Evolutionary conservation across 1,140 invertebrate species (phyloP).

Genomic region (Oncopeltus fasciatus): DNA sequence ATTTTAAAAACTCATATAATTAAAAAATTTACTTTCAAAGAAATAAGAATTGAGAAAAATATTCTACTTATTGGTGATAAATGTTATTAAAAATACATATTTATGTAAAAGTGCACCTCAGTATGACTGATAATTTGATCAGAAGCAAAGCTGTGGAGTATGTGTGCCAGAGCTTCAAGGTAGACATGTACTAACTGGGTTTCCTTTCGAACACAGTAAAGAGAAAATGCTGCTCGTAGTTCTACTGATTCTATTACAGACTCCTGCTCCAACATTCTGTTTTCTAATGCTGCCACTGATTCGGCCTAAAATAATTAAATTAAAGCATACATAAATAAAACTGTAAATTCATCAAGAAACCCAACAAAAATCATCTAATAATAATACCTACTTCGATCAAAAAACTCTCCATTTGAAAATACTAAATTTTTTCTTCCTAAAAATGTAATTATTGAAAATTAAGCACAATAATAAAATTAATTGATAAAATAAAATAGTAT

Average conservation of each 20-base stretch:
- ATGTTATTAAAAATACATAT: neutral
- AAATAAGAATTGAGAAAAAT: neutral
- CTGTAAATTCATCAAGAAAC: too few relatives aligned
- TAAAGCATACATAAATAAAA: neutral
- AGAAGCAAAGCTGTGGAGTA: constrained; percentile 43
- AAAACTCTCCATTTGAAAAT: too few relatives aligned
- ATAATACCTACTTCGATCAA: too few relatives aligned
- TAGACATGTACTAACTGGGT: constrained; percentile 54
- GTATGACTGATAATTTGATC: constrained; percentile 44
- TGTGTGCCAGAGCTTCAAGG: constrained; percentile 46
- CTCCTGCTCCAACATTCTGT: constrained; percentile 54
- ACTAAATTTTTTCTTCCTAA: too few relatives aligned
- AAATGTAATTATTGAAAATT: too few relatives aligned
- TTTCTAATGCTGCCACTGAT: constrained; percentile 50
- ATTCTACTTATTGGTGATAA: constrained; percentile 13
- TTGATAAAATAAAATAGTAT: too few relatives aligned
- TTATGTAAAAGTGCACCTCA: constrained; percentile 42
- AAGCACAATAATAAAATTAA: too few relatives aligned
- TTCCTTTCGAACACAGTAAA: constrained; percentile 58
- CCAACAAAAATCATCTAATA: too few relatives aligned
- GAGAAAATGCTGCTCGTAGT: constrained; percentile 49
- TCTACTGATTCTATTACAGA: constrained; percentile 54
- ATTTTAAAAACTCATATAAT: neutral
- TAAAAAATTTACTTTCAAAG: neutral
- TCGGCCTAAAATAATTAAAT: constrained; percentile 36